A percentile compares a stretch with the other conserved stretches of the same genome.
Conservation (phyloP, 1,140 invertebrate species). For the Aphelenchoides fujianensis region DNA sequence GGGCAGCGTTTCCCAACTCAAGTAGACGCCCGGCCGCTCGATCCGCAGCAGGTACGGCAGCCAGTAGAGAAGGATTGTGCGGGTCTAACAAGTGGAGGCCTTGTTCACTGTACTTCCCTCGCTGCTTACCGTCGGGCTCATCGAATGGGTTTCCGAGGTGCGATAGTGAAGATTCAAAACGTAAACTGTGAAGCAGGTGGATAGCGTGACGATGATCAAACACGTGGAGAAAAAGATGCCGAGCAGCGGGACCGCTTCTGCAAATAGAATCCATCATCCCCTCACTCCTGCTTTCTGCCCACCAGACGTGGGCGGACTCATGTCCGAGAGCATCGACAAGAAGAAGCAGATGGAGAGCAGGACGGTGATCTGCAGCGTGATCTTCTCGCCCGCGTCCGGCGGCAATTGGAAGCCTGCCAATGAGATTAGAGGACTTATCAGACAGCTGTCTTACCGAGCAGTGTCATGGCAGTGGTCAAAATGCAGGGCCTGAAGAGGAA, state of each 20-base stretch:
- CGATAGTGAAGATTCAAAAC: conserved; percentile 97
- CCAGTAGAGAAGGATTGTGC: conserved; percentile 58
- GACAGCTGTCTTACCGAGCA: conserved; percentile 97
- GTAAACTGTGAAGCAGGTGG: conserved; percentile 95
- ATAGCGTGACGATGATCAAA: conserved; percentile 99
- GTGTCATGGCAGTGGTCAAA: no score
- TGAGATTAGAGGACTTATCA: conserved; percentile 95
- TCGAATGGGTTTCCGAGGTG: conserved; percentile 85
- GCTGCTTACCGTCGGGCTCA: conserved; percentile 91
- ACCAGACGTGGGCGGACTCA: conserved; percentile 96
- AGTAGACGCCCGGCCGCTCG: conserved; percentile 53
- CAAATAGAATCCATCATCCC: conserved; percentile 31
- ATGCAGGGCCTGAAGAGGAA: no score
- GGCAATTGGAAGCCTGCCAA: conserved; percentile 95
- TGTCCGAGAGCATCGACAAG: conserved; percentile 65
- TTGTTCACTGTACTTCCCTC: no score
- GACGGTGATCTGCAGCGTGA: conserved; percentile 88
- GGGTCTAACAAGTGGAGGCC: conserved; percentile 49
- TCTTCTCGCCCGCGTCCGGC: conserved; percentile 96
- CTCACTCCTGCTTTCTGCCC: not conserved
- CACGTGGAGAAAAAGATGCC: conserved; percentile 99
- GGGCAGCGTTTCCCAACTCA: conserved; percentile 57
- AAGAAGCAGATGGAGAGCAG: conserved; percentile 66
- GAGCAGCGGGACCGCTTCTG: conserved; percentile 63
- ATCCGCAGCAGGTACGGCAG: conserved; percentile 57